Base-by-base conservation (phyloP, 2,113 vertebrate species). In the Saccopteryx leptura region DNA sequence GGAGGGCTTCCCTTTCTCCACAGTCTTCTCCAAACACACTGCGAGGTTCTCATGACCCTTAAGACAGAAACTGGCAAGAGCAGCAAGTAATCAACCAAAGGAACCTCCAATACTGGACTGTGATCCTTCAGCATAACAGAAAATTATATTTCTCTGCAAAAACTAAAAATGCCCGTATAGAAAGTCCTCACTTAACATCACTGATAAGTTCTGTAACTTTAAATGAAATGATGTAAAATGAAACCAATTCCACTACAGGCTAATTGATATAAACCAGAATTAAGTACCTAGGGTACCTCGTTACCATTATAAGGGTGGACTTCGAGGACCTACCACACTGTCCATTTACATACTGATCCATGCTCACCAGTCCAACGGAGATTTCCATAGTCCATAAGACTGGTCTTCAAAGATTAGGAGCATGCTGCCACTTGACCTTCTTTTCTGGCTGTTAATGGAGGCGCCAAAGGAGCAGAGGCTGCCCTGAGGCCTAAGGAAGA, bases 61-160 rank as follows among this genome's bases (percentile, higher is more conserved):
- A 90, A 71, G 5, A 58, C 1, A 74, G 75, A 60, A 74, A 54
- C 15, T 39, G 71, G 17, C 69, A 58, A 69, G 52, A 94, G 89
- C 10, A 4, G 26, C 74, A 65, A 66, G 61, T 23, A 23, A 63
- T 15, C 84, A 75, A 76, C 19, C 66, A 68, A 68, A 93, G 26
- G 18, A 23, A 7, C 21, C 69, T 11, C 31, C 48, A 26, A 7
- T 7, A 39, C 12, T 39, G 8, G 58, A 17, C 65, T n/a, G 10
- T 48, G 33, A 69, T 39, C 18, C 28, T 88, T 13, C 33, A 26
- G 26, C 18, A 61, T 24, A 63, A 74, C 6, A 52, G 21, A 80
- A 80, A 97, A 94, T 89, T 11, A 80, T 31, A 91, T 7, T 82
- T 61, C 84, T 85, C 72, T 65, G 54, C 75, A 65, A 50, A 95